Evolutionary conservation across 1,140 invertebrate species (phyloP).

Genomic region (Leptopilina boulardi): DNA sequence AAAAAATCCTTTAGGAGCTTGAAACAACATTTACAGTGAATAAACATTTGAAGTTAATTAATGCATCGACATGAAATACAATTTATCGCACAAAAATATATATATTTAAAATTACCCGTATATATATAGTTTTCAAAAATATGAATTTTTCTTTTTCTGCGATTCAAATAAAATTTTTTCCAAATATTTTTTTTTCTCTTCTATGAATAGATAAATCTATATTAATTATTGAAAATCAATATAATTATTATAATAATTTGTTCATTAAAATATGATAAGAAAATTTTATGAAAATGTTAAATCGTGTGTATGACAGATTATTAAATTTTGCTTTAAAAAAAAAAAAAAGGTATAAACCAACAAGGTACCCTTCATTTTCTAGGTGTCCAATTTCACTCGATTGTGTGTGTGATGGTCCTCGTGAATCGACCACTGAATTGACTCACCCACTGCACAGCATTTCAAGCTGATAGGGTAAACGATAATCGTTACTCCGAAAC

Average conservation of each 20-base stretch:
- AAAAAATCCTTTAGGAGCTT: background rate
- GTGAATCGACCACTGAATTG: conserved; percentile 14
- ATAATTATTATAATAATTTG: too few relatives aligned
- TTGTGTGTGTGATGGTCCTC: conserved; percentile 21
- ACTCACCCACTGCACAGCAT: conserved; percentile 20
- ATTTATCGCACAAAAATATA: background rate
- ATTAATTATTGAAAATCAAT: too few relatives aligned
- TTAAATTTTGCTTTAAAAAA: conserved; percentile 12
- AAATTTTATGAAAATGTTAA: background rate
- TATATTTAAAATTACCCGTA: background rate
- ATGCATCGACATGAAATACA: background rate
- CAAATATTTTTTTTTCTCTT: too few relatives aligned
- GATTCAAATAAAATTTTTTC: too few relatives aligned
- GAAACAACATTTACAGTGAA: background rate
- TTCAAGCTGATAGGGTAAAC: conserved; percentile 27
- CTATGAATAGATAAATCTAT: too few relatives aligned
- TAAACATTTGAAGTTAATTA: conserved; percentile 13
- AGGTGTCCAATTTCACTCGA: conserved; percentile 19
- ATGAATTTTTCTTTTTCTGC: too few relatives aligned
- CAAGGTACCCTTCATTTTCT: background rate
- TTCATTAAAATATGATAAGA: too few relatives aligned
- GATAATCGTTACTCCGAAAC: conserved; percentile 22
- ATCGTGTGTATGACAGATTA: background rate
- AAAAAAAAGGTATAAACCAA: too few relatives aligned
- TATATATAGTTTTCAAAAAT: too few relatives aligned